Evolutionary conservation across 2,113 vertebrate genomes (phyloP), one percentile per base, ranked within the genome.

Genomic region (Condylura cristata): DNA sequence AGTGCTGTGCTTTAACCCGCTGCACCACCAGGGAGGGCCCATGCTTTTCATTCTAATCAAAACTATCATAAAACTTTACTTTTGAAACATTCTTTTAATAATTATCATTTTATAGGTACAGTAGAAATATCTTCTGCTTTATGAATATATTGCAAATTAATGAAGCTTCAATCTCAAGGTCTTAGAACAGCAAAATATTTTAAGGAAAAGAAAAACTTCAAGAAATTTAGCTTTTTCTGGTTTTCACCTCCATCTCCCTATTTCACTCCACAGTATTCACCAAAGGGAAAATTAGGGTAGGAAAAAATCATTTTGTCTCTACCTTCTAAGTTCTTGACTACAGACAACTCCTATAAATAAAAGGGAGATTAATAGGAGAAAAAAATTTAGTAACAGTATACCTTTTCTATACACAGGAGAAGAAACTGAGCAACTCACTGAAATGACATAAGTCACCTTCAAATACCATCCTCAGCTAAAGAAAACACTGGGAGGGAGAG

Each of bases 61-160:
- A 60, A 60, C 56, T 6, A 26, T 60, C 24, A 60, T 51, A 51
- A 51, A 60, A 60, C 22, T 60, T 60, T 26, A 8, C 24, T 60
- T 60, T 60, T 60, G 24, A 60, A 51, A 17, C 48, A 60, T 60
- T 60, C 26, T 17, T 22, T 26, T 26, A 88, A 71, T 68, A 65
- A 89, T 56, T 80, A 56, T 39, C 89, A 80, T 51, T 90, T 89
- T 71, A 82, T 8, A 18, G 6, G 58, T 7, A 65, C 76, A 68
- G 22, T 24, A 63, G 32, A 93, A 93, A 89, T 12, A 28, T 56
- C 7, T 82, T 7, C 28, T 86, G 14, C 30, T 65, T 86, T 89
- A 90, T 86, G 20, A 86, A 91, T 86, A 83, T 87, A 90, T 34
- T 86, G 78, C 24, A 95, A 56, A 80, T 80, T 53, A 86, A 81